Evolutionary conservation across 2,113 vertebrate genomes (phyloP).

Genomic region (Peucedramus taeniatus): DNA sequence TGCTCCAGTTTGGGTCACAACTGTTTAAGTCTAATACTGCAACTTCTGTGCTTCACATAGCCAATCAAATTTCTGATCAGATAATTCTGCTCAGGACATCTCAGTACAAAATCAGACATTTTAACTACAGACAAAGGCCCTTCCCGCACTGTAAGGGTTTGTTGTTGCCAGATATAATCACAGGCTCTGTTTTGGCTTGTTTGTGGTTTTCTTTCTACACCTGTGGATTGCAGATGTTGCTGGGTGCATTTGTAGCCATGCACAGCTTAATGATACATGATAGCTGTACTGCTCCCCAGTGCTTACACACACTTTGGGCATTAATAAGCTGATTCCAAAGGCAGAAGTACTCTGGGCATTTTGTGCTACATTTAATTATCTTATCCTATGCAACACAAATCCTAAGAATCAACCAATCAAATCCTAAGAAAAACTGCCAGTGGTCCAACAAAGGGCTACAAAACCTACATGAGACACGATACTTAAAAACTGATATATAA

Average conservation of each 20-base stretch:
- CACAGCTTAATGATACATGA: background rate
- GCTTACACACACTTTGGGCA: background rate
- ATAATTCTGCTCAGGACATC: background rate
- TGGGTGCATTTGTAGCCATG: background rate
- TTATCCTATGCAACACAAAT: constrained; percentile 18
- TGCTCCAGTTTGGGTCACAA: background rate
- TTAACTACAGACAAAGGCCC: background rate
- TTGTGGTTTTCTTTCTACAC: background rate
- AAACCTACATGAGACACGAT: constrained; percentile 54
- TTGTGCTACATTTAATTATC: constrained; percentile 15
- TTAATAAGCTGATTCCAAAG: constrained; percentile 23
- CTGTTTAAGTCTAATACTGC: background rate
- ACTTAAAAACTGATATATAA: constrained; percentile 48
- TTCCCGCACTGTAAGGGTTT: background rate
- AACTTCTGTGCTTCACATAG: background rate
- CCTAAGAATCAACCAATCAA: too few relatives aligned
- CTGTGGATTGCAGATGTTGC: background rate
- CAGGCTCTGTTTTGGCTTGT: background rate
- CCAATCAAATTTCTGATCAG: background rate
- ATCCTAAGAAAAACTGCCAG: constrained; percentile 52
- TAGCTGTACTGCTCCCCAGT: background rate
- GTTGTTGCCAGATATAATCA: background rate
- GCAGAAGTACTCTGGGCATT: constrained; percentile 19
- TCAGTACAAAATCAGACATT: background rate
- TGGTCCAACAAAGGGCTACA: constrained; percentile 42